Evolutionary conservation across 2,797 vertebrate species (phyloP).

Genomic region (Ficedula albicollis): DNA sequence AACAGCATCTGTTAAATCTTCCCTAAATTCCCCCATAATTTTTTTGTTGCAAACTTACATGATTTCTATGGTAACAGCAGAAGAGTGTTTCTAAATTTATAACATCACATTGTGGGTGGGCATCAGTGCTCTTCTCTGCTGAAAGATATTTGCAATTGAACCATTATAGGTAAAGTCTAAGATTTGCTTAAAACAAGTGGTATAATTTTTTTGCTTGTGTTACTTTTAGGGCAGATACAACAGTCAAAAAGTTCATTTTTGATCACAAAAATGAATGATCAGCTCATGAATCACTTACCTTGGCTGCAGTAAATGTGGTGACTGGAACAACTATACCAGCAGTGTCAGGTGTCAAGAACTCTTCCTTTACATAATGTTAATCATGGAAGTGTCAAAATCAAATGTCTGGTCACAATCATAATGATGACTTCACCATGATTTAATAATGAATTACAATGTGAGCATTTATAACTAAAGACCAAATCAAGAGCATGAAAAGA

Average conservation of each 20-base stretch:
- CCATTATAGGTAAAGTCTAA: background rate
- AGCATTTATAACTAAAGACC: background rate
- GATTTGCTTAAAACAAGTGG: background rate
- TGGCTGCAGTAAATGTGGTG: background rate
- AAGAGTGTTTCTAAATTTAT: constrained; percentile 36
- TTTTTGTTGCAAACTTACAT: background rate
- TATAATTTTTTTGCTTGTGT: background rate
- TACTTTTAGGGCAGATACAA: background rate
- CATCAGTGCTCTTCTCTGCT: background rate
- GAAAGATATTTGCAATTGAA: background rate
- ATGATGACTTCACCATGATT: background rate
- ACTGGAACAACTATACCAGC: background rate
- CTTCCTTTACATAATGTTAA: background rate
- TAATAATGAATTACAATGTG: background rate
- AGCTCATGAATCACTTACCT: background rate
- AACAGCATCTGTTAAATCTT: background rate
- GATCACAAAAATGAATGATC: background rate
- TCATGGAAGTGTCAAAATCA: background rate
- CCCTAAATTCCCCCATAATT: background rate
- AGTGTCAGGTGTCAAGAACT: background rate
- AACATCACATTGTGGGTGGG: background rate
- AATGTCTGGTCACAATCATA: background rate
- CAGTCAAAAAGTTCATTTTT: background rate
- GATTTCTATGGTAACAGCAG: constrained; percentile 47
- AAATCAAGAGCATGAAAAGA: background rate